These are phyloP conservation scores for Xenops minutus DNA, from an alignment of 2,797 vertebrate species.

Conservation along the genomic window DNA sequence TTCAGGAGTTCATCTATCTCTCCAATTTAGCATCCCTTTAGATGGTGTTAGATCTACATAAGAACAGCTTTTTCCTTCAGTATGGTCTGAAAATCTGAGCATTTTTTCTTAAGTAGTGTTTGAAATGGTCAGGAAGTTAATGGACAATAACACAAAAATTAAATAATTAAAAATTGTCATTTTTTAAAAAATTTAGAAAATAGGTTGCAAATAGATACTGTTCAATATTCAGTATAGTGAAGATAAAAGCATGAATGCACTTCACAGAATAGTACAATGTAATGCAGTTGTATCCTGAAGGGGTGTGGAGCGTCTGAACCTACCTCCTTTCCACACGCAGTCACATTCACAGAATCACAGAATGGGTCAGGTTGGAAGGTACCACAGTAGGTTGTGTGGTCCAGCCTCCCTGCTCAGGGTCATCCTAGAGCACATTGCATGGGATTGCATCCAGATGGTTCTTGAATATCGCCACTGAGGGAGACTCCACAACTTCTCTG, in stretches of 20 bases:
- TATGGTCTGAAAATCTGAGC: neutral
- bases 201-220: neutral
- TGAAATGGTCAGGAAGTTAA: neutral
- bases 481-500: neutral
- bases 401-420: neutral
- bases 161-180: accelerated
- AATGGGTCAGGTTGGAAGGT: neutral
- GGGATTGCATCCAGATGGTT: neutral
- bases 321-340: neutral
- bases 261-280: neutral
- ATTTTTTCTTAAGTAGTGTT: neutral
- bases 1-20: neutral
- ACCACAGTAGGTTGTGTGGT: accelerated
- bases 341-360: neutral
- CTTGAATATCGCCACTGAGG: neutral
- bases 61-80: neutral
- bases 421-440: neutral
- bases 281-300: neutral
- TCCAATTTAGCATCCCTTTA: neutral
- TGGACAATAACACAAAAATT: neutral
- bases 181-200: neutral
- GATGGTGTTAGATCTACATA: neutral
- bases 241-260: neutral
- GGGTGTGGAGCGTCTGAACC: too few relatives aligned
- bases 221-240: neutral